phyloP scores from a whole-genome alignment of 2,797 vertebrate species.

The Poecilia wingei region DNA sequence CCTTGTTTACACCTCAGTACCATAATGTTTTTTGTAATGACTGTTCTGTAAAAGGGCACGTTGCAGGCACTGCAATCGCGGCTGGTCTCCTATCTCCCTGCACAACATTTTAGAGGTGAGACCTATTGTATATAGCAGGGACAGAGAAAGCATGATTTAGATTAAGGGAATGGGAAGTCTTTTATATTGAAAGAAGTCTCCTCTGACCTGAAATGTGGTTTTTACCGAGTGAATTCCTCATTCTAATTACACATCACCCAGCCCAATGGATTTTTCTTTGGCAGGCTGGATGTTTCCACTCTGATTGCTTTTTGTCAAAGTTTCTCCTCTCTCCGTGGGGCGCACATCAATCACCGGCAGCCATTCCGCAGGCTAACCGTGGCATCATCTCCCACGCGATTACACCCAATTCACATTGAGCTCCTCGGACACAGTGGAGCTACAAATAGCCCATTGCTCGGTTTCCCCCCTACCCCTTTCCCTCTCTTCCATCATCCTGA shows the following conservation, averaged over 20 bases:
- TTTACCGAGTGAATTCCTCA: slow-evolving; percentile 58
- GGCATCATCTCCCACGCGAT: slow-evolving; percentile 71
- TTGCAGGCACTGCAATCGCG: slow-evolving; percentile 57
- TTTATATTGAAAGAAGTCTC: slow-evolving; percentile 62
- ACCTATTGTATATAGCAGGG: slow-evolving; percentile 60
- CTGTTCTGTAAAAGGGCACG: slow-evolving; percentile 61
- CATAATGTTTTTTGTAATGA: slow-evolving; percentile 69
- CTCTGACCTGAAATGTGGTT: slow-evolving; percentile 63
- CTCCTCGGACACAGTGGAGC: slow-evolving; percentile 76
- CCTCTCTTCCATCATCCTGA: slow-evolving; percentile 74
- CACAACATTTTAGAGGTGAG: slow-evolving; percentile 70
- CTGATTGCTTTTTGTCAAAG: slow-evolving; percentile 67
- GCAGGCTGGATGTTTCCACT: slow-evolving; percentile 64
- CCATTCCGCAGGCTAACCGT: slow-evolving; percentile 67
- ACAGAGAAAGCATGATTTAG: slow-evolving; percentile 57
- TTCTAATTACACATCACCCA: slow-evolving; percentile 60
- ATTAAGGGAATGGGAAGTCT: slow-evolving; percentile 61
- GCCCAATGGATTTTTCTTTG: slow-evolving; percentile 48
- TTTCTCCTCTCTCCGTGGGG: slow-evolving; percentile 63
- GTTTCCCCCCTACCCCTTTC: slow-evolving; percentile 62
- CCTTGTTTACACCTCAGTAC: slow-evolving; percentile 72
- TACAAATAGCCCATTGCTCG: slow-evolving; percentile 60
- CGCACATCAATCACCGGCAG: slow-evolving; percentile 69
- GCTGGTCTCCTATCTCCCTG: slow-evolving; percentile 73
- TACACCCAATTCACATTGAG: slow-evolving; percentile 67